Evolutionary conservation across 2,888 invertebrate species (phyloP).

Genomic region (Augochlorella aurata): DNA sequence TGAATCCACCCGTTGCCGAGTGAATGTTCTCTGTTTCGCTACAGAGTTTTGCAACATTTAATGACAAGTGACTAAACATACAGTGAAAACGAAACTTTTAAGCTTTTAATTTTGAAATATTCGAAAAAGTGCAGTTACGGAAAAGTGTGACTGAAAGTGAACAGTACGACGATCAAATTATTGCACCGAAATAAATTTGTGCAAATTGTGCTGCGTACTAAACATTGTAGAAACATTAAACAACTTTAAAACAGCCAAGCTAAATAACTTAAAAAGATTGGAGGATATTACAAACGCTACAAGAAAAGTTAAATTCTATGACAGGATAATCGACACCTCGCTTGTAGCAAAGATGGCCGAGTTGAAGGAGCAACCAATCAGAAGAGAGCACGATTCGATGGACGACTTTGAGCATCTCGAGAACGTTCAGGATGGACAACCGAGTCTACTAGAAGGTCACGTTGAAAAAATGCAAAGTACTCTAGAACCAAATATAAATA

Average conservation of each 20-base stretch:
- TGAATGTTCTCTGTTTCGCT: constrained; percentile 27
- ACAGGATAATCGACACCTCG: constrained; percentile 53
- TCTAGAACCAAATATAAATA: background rate
- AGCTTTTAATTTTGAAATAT: background rate
- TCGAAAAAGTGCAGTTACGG: constrained; percentile 12
- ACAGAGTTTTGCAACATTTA: background rate
- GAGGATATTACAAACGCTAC: background rate
- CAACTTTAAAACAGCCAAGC: background rate
- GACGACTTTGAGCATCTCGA: constrained; percentile 90
- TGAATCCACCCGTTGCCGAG: constrained; percentile 53
- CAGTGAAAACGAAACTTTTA: background rate
- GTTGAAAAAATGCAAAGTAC: constrained; percentile 64
- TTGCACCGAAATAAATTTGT: background rate
- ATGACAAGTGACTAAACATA: constrained; percentile 8
- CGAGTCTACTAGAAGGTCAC: constrained; percentile 72
- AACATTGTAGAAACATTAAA: background rate
- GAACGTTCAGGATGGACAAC: constrained; percentile 79
- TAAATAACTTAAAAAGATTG: too few relatives aligned
- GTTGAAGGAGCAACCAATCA: constrained; percentile 69
- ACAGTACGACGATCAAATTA: constrained; percentile 19
- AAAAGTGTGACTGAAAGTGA: constrained; percentile 18
- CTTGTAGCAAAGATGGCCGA: constrained; percentile 52
- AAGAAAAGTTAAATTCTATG: constrained; percentile 48
- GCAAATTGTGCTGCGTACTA: background rate
- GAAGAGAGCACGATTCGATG: constrained; percentile 87